Base-by-base conservation (phyloP, 1,140 invertebrate genomes). In the Drosophila mayri region DNA sequence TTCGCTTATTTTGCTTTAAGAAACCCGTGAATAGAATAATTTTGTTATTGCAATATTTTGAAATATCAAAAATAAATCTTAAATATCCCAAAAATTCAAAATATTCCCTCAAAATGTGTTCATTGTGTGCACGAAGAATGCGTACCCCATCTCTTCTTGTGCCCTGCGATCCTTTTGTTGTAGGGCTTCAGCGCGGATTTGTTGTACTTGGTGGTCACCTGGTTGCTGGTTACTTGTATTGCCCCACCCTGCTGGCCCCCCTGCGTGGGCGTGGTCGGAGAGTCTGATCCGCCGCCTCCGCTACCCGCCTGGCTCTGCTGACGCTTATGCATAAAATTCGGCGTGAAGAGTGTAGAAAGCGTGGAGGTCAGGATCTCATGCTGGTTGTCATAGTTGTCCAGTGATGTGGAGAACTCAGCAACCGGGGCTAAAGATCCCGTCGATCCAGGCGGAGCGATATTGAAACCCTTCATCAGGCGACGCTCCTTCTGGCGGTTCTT, bases 381-480 rank as follows among this genome's bases (percentile, higher is more conserved):
- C 63, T 92, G 86, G 46, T 87, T 91, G 59, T 93, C 93, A 30
- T 95, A 94, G 71, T 95, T 94, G 74, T 96, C 95, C 50, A 96
- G 88, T 5, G 95, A 96, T 0, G 95, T 95, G 67, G 95, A 95
- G 80, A 96, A 95, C 92, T 97, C 96, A 28, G 96, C 95, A 10
- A 97, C 96, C 2, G 96, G 96, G 28, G 96, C 95, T 47, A 97
- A 92, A 20, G 94, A 94, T 10, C 94, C 94, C 30, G 94, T 93
- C 11, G 93, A 93, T 14, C 94, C 94, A 4, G 96, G 95, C 0
- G 95, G 95, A 3, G 95, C 96, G 46, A 98, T 97, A 93, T 98
- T 98, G 94, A 98, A 98, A 3, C 98, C 98, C 92, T 98, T 98
- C 97, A 98, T 98, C 30, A 98, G 93, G 1, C 97, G 95, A 1